Base-by-base conservation (phyloP, 2,797 vertebrate species). In the Erpetoichthys calabaricus region DNA sequence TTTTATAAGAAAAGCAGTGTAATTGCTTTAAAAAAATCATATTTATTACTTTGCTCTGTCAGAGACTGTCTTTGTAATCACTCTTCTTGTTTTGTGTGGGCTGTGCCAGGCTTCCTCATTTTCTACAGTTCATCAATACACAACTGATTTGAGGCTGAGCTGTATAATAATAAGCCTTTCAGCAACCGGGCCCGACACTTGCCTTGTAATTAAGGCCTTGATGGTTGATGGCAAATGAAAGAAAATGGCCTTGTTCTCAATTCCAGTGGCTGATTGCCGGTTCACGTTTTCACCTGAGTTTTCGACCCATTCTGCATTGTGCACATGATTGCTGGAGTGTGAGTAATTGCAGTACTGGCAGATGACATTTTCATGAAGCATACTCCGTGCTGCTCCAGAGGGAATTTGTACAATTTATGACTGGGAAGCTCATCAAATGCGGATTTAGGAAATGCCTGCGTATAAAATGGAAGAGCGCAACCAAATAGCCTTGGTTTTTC, bases 201-300 rank as follows among this genome's bases (percentile, higher is more conserved):
- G 86, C 89, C 86, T 84, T 81, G 86, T 93, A 93, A 95, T 95
- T 95, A 97, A 91, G 89, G 88, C 83, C 89, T 84, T 82, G 85
- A 88, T 86, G 87, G 86, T 85, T 87, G 86, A 90, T 82, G 84
- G 91, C 87, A 89, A 87, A 89, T 88, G 89, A 90, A 82, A 82
- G 82, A 85, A 83, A 87, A 89, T 87, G 89, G 89, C 88, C 89
- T 81, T 81, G 83, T 83, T 86, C 86, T 85, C 79, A 76, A 81
- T 86, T 86, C 85, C 84, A 82, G 81, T 74, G 80, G 81, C 87
- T 92, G 92, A 94, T 94, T 94, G 89, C 89, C 74, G 86, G 89
- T 90, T 91, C 86, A 85, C 80, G 74, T 86, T 75, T 88, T 92
- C 92, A 92, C 92, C 91, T 94, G 90, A 88, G 88, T 90, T 75